Evolutionary conservation across 2,113 vertebrate species (phyloP), one percentile per base, ranked within the genome.

Genomic region (Chinchilla lanigera): DNA sequence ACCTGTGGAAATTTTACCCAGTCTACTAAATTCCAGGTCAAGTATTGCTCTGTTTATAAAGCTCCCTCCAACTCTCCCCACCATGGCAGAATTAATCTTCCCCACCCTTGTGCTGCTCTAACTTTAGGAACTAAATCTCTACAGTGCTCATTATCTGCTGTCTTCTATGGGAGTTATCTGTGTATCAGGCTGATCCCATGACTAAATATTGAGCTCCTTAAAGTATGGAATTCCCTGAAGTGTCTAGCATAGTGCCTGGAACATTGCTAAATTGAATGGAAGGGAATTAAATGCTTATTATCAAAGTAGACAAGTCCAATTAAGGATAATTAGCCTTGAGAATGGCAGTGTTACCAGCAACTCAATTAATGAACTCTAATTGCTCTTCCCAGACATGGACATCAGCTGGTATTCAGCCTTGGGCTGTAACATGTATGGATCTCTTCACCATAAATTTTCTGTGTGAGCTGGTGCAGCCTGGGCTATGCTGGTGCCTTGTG

Each of bases 261-360:
- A 95, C 86, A 96, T 56, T 95, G 86, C 95, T 97, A 97, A 97
- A 95, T 89, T 95, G 89, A 97, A 95, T 96, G 92, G 87, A 97
- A 97, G n/a, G 44, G 61, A 94, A 91, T 60, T 86, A 83, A 96
- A 93, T 96, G 92, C 73, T 96, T 96, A 97, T 95, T 95, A 89
- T 97, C 89, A 95, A 91, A 95, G 54, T 93, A 95, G 73, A 95
- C 92, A 97, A 95, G 47, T 95, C 87, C 89, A 94, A 91, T 97
- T 96, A 97, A 91, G 61, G 92, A 95, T 97, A 94, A 97, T 98
- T 95, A 98, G 60, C 80, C 69, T 93, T 97, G 97, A 96, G 75
- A 95, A 96, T 96, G 56, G 47, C 80, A 86, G 80, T 89, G 84
- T 95, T 95, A 92, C 80, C 60, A 95, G 94, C 82, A 96, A 96